These are phyloP conservation scores for Microplitis manilae DNA, from an alignment of 2,888 invertebrate species.

Conservation along the genomic window DNA sequence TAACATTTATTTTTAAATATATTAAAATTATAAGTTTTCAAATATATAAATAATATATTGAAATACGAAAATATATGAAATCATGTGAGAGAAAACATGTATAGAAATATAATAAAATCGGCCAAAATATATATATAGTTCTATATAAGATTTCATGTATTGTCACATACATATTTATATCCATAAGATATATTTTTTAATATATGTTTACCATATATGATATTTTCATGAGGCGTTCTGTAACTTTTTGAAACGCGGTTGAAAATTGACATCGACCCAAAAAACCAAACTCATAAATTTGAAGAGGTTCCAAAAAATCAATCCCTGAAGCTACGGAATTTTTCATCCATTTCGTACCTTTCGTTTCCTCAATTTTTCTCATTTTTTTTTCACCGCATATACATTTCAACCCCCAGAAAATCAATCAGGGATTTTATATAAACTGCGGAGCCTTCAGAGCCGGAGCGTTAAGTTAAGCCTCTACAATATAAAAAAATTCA, in stretches of 20 bases:
- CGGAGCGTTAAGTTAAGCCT: background rate
- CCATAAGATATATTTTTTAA: too few species aligned
- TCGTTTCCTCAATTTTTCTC: background rate
- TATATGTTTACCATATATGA: too few species aligned
- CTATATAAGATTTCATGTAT: too few species aligned
- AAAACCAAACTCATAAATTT: background rate
- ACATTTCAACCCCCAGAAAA: slow-evolving; percentile 5
- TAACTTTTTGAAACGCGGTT: background rate
- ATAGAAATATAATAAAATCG: too few species aligned
- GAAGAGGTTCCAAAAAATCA: background rate
- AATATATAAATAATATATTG: too few species aligned
- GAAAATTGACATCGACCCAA: background rate
- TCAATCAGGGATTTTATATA: slow-evolving; percentile 14
- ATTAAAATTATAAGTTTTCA: too few species aligned
- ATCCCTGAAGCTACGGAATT: background rate
- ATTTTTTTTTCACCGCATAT: background rate
- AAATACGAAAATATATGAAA: too few species aligned
- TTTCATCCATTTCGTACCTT: background rate
- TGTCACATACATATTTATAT: too few species aligned
- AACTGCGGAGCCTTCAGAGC: slow-evolving; percentile 3
- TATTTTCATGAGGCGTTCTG: too few species aligned
- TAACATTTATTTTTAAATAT: too few species aligned
- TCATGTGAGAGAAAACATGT: too few species aligned
- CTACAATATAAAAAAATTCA: slow-evolving; percentile 1
- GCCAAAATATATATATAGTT: too few species aligned